phyloP scores from a whole-genome alignment of 2,888 invertebrate species.

The Geophilus truncorum region DNA sequence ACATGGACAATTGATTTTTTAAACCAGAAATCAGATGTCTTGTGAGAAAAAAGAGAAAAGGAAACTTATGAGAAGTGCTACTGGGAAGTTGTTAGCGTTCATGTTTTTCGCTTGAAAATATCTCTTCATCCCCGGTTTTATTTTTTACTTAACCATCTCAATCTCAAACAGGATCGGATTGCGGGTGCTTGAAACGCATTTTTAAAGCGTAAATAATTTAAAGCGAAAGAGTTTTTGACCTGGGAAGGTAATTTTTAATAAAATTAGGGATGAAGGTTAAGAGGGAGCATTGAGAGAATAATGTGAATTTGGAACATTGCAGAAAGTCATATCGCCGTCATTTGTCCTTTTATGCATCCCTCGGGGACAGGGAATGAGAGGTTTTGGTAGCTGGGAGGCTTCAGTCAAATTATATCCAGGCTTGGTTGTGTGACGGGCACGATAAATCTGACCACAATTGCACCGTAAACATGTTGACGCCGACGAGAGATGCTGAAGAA shows the following conservation, averaged over 20 bases:
- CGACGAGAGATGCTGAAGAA: constrained; percentile 13
- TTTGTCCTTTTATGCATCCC: constrained; percentile 2
- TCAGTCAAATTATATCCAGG: constrained; percentile 21
- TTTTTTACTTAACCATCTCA: too few relatives aligned
- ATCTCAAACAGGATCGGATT: neutral
- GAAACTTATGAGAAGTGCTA: neutral
- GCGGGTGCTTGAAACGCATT: neutral
- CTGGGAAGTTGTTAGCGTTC: neutral
- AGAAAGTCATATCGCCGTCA: constrained; percentile 5
- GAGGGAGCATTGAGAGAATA: neutral
- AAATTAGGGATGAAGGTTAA: constrained; percentile 8
- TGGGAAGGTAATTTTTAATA: neutral
- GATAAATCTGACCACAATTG: constrained; percentile 27
- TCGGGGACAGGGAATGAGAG: neutral
- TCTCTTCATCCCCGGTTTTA: too few relatives aligned
- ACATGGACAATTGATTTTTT: constrained; percentile 18
- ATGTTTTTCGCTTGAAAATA: neutral
- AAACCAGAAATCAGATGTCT: constrained; percentile 9
- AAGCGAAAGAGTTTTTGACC: neutral
- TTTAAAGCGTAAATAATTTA: neutral
- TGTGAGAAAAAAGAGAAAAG: neutral
- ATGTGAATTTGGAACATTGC: constrained; percentile 14
- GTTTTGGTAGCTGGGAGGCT: constrained; percentile 19
- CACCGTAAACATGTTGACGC: constrained; percentile 25
- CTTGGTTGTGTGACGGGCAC: constrained; percentile 25